Conservation (phyloP, 2,113 vertebrate genomes). For the Mystacornis crossleyi region DNA sequence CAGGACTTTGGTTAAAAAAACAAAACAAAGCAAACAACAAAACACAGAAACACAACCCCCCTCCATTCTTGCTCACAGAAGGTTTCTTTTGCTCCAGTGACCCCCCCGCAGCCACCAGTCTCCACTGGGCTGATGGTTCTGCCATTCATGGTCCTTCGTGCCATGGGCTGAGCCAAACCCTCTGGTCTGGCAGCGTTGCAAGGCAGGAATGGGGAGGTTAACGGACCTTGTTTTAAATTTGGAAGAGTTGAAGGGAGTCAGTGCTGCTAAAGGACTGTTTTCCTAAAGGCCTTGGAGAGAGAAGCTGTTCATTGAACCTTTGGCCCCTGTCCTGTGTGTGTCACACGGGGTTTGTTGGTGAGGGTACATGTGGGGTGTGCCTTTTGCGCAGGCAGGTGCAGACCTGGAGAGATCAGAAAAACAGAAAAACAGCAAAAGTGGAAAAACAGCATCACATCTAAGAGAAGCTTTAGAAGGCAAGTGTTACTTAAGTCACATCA, state of each 20-base stretch:
- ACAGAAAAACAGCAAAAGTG: not conserved
- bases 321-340: rapidly evolving
- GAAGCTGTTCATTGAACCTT: not conserved
- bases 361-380: not conserved
- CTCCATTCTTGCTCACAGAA: not conserved
- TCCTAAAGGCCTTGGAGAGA: not conserved
- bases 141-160: not conserved
- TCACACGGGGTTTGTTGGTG: not conserved
- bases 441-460: rapidly evolving
- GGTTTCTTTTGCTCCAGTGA: not conserved
- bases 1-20: not conserved
- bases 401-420: not conserved
- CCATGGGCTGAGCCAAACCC: not conserved
- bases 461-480: not conserved
- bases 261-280: not conserved
- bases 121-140: not conserved
- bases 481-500: not conserved
- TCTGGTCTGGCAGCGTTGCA: not conserved
- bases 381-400: not conserved
- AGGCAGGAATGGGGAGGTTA: not conserved
- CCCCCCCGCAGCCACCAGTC: not conserved
- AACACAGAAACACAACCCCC: rapidly evolving
- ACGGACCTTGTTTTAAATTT: not conserved
- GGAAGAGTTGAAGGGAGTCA: not conserved
- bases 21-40: not conserved